A percentile compares a stretch with the other conserved stretches of the same genome.
Evolutionary conservation across 2,888 invertebrate genomes (phyloP).

Genomic region (Pocota personata): DNA sequence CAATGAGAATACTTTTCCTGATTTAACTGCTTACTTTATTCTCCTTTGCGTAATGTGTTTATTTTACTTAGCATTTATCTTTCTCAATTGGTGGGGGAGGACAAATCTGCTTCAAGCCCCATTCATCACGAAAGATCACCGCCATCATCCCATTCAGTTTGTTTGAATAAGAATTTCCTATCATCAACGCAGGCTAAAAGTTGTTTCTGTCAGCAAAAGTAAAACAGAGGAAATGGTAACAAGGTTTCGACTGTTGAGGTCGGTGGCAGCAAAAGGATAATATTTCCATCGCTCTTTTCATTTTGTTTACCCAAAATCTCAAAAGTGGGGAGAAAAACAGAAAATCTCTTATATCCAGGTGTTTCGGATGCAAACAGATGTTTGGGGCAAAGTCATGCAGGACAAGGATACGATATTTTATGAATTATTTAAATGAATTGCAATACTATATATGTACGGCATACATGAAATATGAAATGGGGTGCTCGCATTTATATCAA

Average conservation of each 20-base stretch:
- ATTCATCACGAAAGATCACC: slow-evolving; percentile 15
- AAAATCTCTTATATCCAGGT: slow-evolving; percentile 20
- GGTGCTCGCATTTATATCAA: background rate
- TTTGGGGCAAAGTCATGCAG: background rate
- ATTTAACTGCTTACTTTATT: background rate
- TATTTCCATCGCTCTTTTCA: background rate
- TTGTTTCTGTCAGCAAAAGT: background rate
- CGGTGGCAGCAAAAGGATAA: slow-evolving; percentile 33
- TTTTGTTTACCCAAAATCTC: background rate
- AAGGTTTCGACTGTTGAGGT: slow-evolving; percentile 36
- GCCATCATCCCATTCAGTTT: background rate
- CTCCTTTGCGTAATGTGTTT: background rate
- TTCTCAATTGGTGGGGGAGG: background rate
- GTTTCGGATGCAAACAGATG: background rate
- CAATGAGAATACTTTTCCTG: background rate
- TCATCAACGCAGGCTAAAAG: background rate
- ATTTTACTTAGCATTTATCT: background rate
- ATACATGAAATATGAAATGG: background rate
- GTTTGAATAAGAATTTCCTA: slow-evolving; percentile 8
- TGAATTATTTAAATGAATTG: slow-evolving; percentile 10
- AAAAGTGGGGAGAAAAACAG: background rate
- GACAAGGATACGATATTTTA: slow-evolving; percentile 17
- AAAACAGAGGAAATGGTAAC: background rate
- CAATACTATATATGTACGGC: background rate
- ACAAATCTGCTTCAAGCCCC: background rate